A percentile compares a stretch with the other conserved stretches of the same genome.
phyloP scores from a whole-genome alignment of 2,888 invertebrate genomes.

The Aporophyla nigra region DNA sequence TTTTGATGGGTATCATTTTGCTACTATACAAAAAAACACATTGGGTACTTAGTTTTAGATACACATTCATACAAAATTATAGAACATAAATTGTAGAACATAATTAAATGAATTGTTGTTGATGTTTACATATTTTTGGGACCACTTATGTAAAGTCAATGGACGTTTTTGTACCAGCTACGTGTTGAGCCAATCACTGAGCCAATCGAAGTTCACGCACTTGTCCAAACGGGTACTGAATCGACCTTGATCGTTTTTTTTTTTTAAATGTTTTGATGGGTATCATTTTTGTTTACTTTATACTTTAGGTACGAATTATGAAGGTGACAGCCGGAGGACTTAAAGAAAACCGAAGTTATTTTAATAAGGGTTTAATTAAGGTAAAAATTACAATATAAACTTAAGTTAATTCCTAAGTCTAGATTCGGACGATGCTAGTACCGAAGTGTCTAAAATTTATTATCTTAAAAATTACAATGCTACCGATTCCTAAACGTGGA shows the following conservation, averaged over 20 bases:
- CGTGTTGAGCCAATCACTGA: constrained; percentile 6
- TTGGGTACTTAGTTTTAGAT: not conserved
- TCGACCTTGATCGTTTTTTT: constrained; percentile 23
- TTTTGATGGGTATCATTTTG: too few species aligned
- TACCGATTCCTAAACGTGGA: too few species aligned
- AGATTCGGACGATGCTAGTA: too few species aligned
- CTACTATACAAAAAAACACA: not conserved
- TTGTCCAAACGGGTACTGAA: constrained; percentile 18
- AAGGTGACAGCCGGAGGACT: too few species aligned
- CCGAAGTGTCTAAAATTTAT: too few species aligned
- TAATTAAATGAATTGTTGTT: not conserved
- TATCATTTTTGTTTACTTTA: not conserved
- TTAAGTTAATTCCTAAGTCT: too few species aligned
- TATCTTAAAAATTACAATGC: too few species aligned
- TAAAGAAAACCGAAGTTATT: too few species aligned
- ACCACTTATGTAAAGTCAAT: not conserved
- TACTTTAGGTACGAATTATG: not conserved
- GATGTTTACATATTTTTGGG: not conserved
- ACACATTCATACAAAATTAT: not conserved
- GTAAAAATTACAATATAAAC: too few species aligned
- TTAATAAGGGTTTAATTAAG: too few species aligned
- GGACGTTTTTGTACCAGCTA: not conserved
- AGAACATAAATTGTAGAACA: not conserved
- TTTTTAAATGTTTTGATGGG: constrained; percentile 4
- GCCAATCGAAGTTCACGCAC: constrained; percentile 8